A percentile compares a stretch with the other conserved stretches of the same genome.
Evolutionary conservation across 2,113 vertebrate genomes (phyloP).

Genomic region (Oryzias melastigma): DNA sequence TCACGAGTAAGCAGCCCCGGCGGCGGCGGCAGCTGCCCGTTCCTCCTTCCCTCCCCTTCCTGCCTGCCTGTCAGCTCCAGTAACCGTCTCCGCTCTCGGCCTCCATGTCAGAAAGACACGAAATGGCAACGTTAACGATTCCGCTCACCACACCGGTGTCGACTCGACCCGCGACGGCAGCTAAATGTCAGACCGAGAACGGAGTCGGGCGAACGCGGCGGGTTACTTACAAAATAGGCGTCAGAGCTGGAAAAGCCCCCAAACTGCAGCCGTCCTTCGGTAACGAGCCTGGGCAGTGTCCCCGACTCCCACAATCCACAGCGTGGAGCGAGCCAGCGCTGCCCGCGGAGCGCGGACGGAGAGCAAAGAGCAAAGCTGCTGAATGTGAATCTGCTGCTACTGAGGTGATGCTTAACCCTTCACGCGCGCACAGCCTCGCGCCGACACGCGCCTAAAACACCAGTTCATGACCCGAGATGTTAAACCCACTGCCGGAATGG

Average conservation of each 20-base stretch:
- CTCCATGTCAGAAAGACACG: constrained; percentile 29
- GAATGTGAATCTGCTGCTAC: constrained; percentile 33
- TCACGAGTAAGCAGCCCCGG: constrained; percentile 16
- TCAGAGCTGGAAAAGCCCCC: constrained; percentile 40
- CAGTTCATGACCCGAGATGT: too few relatives aligned
- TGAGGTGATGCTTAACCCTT: constrained; percentile 52
- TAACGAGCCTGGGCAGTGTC: constrained; percentile 66
- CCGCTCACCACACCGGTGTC: background rate
- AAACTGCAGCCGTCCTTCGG: constrained; percentile 34
- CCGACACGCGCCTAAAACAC: background rate
- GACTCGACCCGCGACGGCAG: background rate
- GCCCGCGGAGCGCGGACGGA: constrained; percentile 48
- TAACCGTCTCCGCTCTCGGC: constrained; percentile 47
- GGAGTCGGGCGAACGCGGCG: background rate
- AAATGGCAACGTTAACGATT: constrained; percentile 33
- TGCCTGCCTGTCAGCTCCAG: constrained; percentile 39
- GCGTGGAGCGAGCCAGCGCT: constrained; percentile 57
- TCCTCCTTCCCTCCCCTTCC: constrained; percentile 28
- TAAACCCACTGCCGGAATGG: too few relatives aligned
- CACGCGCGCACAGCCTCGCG: background rate
- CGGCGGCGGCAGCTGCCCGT: constrained; percentile 36
- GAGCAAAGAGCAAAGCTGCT: constrained; percentile 23
- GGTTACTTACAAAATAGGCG: constrained; percentile 59
- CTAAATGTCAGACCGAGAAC: background rate
- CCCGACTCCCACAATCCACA: constrained; percentile 79